These are phyloP conservation scores for Ophion ellenae DNA, from an alignment of 2,888 invertebrate genomes.

Conservation along the genomic window DNA sequence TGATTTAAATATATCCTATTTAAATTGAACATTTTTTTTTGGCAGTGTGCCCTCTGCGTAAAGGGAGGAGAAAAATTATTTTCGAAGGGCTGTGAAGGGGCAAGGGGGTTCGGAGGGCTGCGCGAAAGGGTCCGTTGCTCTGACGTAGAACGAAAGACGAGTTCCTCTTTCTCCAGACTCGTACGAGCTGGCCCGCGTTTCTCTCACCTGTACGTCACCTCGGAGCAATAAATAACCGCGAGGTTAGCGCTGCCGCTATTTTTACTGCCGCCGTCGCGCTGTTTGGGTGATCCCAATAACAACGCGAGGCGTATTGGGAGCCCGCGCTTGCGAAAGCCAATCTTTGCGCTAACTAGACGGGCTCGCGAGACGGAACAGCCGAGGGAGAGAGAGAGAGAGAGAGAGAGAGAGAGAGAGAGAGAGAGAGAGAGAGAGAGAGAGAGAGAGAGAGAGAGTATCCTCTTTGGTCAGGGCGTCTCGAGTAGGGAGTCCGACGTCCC, in stretches of 20 bases:
- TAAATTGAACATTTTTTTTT: no score
- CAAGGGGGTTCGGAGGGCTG: background rate
- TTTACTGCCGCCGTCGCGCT: conserved; percentile 79
- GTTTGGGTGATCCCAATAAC: conserved; percentile 81
- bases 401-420: conserved; percentile 58
- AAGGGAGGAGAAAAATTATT: no score
- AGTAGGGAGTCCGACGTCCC: conserved; percentile 43
- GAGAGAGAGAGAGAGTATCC: conserved; percentile 53
- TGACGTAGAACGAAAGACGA: conserved; percentile 34
- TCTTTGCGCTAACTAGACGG: conserved; percentile 83
- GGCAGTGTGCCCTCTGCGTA: no score
- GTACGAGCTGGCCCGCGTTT: conserved; percentile 69
- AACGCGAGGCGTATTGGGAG: conserved; percentile 62
- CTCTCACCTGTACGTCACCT: conserved; percentile 81
- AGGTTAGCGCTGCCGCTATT: conserved; percentile 80
- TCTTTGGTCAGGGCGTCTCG: conserved; percentile 27
- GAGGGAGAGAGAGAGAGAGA: conserved; percentile 46
- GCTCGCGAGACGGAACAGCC: conserved; percentile 68
- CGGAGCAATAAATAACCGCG: conserved; percentile 82
- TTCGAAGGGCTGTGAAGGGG: no score
- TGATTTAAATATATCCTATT: no score
- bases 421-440: conserved; percentile 55
- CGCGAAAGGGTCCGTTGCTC: background rate
- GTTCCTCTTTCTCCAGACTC: conserved; percentile 1
- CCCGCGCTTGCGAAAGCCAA: conserved; percentile 81